Percentiles rank a stretch among this genome's conserved stretches.
These are phyloP conservation scores for Tragelaphus buxtoni DNA, from an alignment of 2,113 vertebrate genomes.

Conservation along the genomic window DNA sequence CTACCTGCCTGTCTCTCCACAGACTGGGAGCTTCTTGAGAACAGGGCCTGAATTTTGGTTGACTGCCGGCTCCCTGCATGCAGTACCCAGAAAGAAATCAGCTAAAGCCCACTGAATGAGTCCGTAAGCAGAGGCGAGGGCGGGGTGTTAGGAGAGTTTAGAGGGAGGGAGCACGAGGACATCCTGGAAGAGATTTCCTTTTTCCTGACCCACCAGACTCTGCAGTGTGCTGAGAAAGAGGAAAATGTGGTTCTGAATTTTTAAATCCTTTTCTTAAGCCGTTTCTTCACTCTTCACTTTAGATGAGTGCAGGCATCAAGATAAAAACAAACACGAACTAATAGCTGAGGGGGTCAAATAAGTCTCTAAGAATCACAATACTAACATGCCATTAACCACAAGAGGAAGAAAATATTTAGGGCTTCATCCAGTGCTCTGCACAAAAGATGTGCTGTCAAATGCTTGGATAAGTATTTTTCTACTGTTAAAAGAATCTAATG, in stretches of 20 bases:
- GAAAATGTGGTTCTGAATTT: not conserved
- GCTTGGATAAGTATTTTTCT: not conserved
- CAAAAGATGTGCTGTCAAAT: not conserved
- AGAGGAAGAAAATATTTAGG: slow-evolving; percentile 29
- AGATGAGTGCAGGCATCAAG: not conserved
- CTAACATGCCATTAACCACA: not conserved
- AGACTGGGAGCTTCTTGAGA: not conserved
- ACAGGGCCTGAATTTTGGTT: not conserved
- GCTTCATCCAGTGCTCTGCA: slow-evolving; percentile 4
- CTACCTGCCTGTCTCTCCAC: not conserved
- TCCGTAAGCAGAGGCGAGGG: not conserved
- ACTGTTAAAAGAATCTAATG: not conserved
- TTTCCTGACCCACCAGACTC: not conserved
- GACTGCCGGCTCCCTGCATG: not conserved
- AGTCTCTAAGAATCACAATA: slow-evolving; percentile 2
- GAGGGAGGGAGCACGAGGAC: not conserved
- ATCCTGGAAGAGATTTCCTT: not conserved
- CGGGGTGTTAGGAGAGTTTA: not conserved
- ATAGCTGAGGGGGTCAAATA: not conserved
- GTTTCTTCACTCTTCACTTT: slow-evolving; percentile 39
- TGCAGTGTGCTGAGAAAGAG: not conserved
- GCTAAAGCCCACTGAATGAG: not conserved
- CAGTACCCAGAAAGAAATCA: not conserved
- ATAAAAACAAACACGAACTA: slow-evolving; percentile 54
- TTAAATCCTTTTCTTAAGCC: slow-evolving; percentile 17